Evolutionary conservation across 2,888 invertebrate genomes (phyloP).

Genomic region (Pharmacophagus antenor): DNA sequence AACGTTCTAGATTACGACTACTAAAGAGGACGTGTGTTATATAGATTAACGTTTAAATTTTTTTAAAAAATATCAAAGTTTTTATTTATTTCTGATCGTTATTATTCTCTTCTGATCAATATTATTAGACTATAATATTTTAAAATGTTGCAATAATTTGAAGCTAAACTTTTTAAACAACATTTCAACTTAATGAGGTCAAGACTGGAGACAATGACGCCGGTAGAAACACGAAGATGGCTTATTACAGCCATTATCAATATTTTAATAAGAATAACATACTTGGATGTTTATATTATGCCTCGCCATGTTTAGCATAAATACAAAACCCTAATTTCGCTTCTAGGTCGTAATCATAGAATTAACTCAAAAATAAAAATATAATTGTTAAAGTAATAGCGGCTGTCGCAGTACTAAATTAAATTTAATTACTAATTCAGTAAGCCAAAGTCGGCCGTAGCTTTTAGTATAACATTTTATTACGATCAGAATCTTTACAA

Average conservation of each 20-base stretch:
- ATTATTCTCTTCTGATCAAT: too few species aligned
- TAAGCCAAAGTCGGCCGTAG: constrained; percentile 7
- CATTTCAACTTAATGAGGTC: too few species aligned
- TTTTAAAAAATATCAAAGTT: too few species aligned
- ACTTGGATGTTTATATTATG: too few species aligned
- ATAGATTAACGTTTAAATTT: not conserved
- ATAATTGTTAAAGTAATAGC: not conserved
- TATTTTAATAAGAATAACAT: too few species aligned
- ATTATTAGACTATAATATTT: too few species aligned
- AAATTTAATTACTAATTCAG: constrained; percentile 15
- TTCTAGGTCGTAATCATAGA: not conserved
- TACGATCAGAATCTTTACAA: constrained; percentile 19
- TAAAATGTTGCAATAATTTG: too few species aligned
- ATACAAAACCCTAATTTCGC: not conserved
- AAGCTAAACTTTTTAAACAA: too few species aligned
- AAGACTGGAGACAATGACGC: too few species aligned
- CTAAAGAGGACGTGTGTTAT: constrained; percentile 8
- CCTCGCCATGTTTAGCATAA: not conserved
- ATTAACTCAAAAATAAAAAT: not conserved
- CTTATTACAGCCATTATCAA: too few species aligned
- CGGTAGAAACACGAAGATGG: not conserved
- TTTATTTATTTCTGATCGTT: too few species aligned
- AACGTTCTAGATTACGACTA: constrained; percentile 14
- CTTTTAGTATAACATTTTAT: constrained; percentile 18
- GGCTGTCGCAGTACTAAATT: constrained; percentile 5